Conservation (phyloP, 2,888 invertebrate species). For the Noctua janthe region DNA sequence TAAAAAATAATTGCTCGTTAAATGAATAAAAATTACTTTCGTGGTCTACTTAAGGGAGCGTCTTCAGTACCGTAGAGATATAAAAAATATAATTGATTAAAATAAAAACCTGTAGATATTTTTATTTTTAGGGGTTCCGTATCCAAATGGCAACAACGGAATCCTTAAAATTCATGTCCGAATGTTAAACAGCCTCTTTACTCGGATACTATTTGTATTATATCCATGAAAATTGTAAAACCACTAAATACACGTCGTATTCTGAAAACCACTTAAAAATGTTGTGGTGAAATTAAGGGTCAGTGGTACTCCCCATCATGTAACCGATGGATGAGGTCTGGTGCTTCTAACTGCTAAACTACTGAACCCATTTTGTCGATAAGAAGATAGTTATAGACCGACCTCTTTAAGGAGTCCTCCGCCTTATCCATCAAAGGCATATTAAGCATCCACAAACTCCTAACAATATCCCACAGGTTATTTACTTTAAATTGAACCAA, state of each 20-base stretch:
- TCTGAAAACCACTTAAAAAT: neutral
- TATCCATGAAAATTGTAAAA: neutral
- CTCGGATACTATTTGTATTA: neutral
- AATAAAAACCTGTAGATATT: neutral
- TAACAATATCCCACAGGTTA: too few relatives aligned
- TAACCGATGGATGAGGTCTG: neutral
- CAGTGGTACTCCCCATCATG: neutral
- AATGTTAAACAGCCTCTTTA: neutral
- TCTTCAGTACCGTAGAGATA: too few relatives aligned
- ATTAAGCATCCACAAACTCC: too few relatives aligned
- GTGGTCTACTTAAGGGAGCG: neutral
- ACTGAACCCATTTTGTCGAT: neutral
- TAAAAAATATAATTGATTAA: neutral
- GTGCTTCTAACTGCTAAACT: neutral
- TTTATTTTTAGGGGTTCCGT: neutral
- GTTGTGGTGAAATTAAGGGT: neutral
- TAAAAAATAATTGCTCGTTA: slow-evolving; percentile 6
- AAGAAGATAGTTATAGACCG: neutral
- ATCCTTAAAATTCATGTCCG: neutral
- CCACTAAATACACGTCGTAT: too few relatives aligned
- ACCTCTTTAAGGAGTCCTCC: too few relatives aligned
- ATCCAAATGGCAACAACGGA: neutral
- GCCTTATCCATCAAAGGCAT: too few relatives aligned
- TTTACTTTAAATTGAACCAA: too few relatives aligned
- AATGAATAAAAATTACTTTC: neutral